Base-by-base conservation (phyloP, 2,888 invertebrate species). In the Tiphia femorata region DNA sequence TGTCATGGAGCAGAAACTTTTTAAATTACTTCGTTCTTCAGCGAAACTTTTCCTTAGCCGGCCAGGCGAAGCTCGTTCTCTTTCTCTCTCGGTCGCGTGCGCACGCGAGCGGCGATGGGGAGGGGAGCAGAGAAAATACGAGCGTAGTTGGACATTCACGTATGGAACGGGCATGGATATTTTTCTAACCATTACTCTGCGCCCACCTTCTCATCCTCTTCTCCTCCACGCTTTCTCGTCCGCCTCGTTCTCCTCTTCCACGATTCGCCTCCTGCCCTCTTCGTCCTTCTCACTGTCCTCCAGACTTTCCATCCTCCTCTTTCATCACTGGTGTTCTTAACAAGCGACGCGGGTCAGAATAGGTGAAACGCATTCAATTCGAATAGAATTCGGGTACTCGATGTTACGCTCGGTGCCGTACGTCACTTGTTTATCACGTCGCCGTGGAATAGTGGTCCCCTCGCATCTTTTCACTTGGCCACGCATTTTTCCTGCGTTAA, bases 1-100 rank as follows among this genome's bases (percentile, higher is more conserved):
- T 82, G 81, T 82, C 81, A 78, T 77, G 79, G 77, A 77, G 77
- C 80, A 81, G 78, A 81, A 82, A 82, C 80, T 80, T 82, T 82
- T 81, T 79, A 81, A 82, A 82, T 81, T 82, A 81, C 80, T 80
- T 80, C 75, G 79, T 73, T 80, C 77, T 73, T 66, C 67, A 62
- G 66, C 67, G 30, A 75, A 78, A 79, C 72, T 76, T 80, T 77
- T 73, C 70, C 59, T 58, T n/a, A n/a, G 51, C 47, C 37, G 33
- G 19, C 43, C 43, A 42, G 12, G 12, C 35, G 25, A 48, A 42
- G 46, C 38, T 61, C 54, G 37, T n/a, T 40, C 49, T 49, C 33
- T 14, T n/a, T 19, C 42, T 44, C 8, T 12, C 40, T 29, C 20
- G n/a, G 21, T n/a, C 7, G n/a, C n/a, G n/a, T n/a, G n/a, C n/a